phyloP scores from a whole-genome alignment of 2,113 vertebrate genomes.

The Mus pahari region DNA sequence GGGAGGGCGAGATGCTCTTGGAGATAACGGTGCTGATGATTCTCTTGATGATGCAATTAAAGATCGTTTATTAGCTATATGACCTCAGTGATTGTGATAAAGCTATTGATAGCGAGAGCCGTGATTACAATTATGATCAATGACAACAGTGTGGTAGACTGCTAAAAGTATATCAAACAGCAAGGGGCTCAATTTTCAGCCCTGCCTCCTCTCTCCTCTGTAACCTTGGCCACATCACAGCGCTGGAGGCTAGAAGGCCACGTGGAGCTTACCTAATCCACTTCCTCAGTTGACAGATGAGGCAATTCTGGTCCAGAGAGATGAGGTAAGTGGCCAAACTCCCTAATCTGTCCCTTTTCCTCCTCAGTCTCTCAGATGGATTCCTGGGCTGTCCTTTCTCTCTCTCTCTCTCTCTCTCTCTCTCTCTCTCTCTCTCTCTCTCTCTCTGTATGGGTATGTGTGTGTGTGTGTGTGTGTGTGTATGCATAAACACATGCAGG shows the following conservation, averaged over 20 bases:
- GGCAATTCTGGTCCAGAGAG: slow-evolving; percentile 11
- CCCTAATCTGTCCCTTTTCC: neutral
- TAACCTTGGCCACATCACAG: neutral
- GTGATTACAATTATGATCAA: neutral
- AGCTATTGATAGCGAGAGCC: neutral
- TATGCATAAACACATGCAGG: neutral
- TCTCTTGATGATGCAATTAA: slow-evolving; percentile 41
- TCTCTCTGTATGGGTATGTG: too few species aligned
- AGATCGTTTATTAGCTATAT: slow-evolving; percentile 17
- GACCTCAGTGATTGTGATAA: slow-evolving; percentile 27
- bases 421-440: too few species aligned
- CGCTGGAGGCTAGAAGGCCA: neutral
- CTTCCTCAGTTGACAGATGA: slow-evolving; percentile 49
- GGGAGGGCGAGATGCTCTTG: neutral
- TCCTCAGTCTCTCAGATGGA: neutral
- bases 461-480: too few species aligned
- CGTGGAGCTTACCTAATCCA: slow-evolving; percentile 6
- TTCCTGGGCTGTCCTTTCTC: neutral
- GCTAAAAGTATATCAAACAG: neutral
- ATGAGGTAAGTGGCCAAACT: neutral
- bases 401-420: too few species aligned
- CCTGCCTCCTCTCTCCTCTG: neutral
- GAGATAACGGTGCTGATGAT: slow-evolving; percentile 15
- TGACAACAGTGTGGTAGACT: neutral
- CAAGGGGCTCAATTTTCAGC: slow-evolving; percentile 1